Evolutionary conservation across 2,797 vertebrate genomes (phyloP), one percentile per base, ranked within the genome.

Genomic region (Arrhamphus sclerolepis): DNA sequence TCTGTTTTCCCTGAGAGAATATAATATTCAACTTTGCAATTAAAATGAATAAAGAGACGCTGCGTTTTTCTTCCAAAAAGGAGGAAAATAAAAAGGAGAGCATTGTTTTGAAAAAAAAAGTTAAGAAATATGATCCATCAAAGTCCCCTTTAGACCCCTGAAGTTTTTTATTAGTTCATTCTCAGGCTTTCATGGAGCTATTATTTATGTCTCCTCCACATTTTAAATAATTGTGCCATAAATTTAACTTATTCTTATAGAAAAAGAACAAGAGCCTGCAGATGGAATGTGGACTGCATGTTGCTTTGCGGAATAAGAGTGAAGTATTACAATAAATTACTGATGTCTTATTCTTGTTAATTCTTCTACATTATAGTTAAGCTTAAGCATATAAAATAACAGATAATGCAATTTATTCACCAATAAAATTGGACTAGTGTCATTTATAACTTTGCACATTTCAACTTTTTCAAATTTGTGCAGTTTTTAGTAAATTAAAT

Each of bases 141-240:
- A 34, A n/a, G 44, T 46, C 46, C 26, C 46, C 42, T 11, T 24
- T 51, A 59, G 56, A 57, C 52, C 46, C 19, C 46, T 46, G 19
- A n/a, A 18, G 17, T 81, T 66, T 28, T 64, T 66, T 53, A 18
- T 46, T 34, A 65, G 39, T 61, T 22, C 54, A 49, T 46, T 44
- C 38, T 44, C 2, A 40, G 28, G 39, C 52, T 62, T 64, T 60
- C 49, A 24, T 22, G 40, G 46, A 34, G 50, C 61, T 75, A 56
- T 80, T 65, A 82, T 63, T 49, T 48, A 70, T 59, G 51, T 62
- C 46, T 24, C 54, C 39, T 20, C 52, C 16, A 43, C 34, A 10
- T 17, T 74, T 80, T 54, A 29, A 66, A 65, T 58, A 40, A 63
- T n/a, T 58, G 7, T 16, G 44, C 19, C 11, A 64, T 24, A 77